Evolutionary conservation across 1,140 invertebrate genomes (phyloP).

Genomic region (Andricus grossulariae): DNA sequence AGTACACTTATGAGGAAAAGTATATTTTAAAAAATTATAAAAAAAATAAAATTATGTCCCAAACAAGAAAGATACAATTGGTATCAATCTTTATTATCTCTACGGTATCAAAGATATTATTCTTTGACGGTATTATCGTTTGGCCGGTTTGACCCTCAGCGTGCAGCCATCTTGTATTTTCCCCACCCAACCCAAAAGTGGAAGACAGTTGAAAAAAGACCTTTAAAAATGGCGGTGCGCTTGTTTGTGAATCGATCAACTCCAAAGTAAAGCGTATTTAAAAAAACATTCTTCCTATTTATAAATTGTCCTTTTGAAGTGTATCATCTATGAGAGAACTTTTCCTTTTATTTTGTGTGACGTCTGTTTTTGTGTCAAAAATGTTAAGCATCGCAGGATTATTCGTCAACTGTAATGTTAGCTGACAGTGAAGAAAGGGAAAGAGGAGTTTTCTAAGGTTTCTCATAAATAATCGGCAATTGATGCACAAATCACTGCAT

Average conservation of each 20-base stretch:
- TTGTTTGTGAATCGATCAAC: not conserved
- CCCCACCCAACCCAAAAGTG: no score
- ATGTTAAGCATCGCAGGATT: not conserved
- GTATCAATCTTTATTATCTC: no score
- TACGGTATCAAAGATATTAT: no score
- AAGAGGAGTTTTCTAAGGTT: conserved; percentile 37
- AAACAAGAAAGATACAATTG: no score
- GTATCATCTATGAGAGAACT: not conserved
- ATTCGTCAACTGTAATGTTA: conserved; percentile 2
- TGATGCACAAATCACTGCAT: conserved; percentile 32
- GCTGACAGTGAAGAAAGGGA: not conserved
- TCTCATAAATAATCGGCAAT: conserved; percentile 41
- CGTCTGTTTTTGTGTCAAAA: not conserved
- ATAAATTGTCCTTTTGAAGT: not conserved
- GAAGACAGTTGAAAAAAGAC: no score
- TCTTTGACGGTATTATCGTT: no score
- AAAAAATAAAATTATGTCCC: no score
- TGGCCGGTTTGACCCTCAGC: no score
- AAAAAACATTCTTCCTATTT: not conserved
- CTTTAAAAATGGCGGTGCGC: no score
- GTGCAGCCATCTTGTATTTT: no score
- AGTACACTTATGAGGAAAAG: no score
- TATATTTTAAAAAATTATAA: no score
- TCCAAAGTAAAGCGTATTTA: not conserved
- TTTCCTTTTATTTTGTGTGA: not conserved